A percentile compares a stretch with the other conserved stretches of the same genome.
These are phyloP conservation scores for Loripinus fragilis DNA, from an alignment of 2,888 invertebrate genomes.

Conservation along the genomic window DNA sequence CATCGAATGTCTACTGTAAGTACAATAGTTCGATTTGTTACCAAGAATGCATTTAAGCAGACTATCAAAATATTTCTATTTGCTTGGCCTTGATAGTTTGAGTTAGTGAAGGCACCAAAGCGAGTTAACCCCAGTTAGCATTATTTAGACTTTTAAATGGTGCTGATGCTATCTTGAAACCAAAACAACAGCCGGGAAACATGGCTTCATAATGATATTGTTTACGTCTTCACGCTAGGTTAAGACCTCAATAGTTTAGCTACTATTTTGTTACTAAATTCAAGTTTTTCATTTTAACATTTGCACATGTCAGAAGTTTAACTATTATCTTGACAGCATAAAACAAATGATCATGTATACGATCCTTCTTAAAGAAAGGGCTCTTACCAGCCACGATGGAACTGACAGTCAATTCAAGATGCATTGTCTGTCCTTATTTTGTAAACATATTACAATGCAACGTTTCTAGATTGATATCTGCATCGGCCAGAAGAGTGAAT, in stretches of 20 bases:
- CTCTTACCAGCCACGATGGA: no score
- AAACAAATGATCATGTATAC: not conserved
- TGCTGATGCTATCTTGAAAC: slow-evolving; percentile 12
- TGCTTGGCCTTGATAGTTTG: not conserved
- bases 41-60: no score
- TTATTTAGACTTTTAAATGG: slow-evolving; percentile 6
- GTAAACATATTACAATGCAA: no score
- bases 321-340: not conserved
- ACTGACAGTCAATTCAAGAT: no score
- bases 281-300: not conserved
- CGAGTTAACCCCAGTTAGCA: slow-evolving; percentile 14
- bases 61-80: not conserved
- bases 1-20: no score
- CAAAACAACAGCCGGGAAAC: slow-evolving; percentile 14
- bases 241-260: not conserved
- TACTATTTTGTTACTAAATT: slow-evolving; percentile 1
- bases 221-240: not conserved
- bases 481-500: no score
- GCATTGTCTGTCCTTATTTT: no score
- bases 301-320: slow-evolving; percentile 3
- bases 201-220: slow-evolving; percentile 16
- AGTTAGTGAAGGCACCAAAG: not conserved
- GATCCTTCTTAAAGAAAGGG: no score
- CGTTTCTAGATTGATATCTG: no score
- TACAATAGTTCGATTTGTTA: no score